phyloP scores from a whole-genome alignment of 2,888 invertebrate species.

The Drosophila multiciliata region DNA sequence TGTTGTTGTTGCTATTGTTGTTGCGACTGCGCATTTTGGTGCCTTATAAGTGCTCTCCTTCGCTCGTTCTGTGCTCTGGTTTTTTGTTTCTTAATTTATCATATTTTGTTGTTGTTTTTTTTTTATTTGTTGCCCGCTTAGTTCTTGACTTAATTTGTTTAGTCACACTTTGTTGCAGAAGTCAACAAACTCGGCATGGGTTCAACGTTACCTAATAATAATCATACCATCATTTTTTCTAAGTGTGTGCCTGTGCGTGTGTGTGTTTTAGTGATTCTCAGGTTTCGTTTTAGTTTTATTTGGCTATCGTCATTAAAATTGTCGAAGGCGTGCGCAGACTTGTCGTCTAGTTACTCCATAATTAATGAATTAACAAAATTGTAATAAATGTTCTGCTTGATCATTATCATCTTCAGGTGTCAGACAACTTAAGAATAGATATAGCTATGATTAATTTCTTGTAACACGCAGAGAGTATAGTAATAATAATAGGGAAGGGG shows the following conservation, averaged over 20 bases:
- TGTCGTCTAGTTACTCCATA: conserved; percentile 62
- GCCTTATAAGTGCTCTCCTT: conserved; percentile 40
- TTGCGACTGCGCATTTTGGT: conserved; percentile 25
- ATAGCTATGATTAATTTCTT: background rate
- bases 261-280: background rate
- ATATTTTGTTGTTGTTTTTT: conserved; percentile 3
- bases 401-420: conserved; percentile 3
- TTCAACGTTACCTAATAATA: conserved; percentile 62
- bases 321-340: conserved; percentile 48
- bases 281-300: conserved; percentile 32
- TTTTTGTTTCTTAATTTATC: conserved; percentile 40
- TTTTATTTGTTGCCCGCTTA: conserved; percentile 30
- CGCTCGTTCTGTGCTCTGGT: conserved; percentile 40
- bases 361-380: conserved; percentile 56
- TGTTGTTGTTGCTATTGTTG: conserved; percentile 31
- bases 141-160: conserved; percentile 75
- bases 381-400: conserved; percentile 5
- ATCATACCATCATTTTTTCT: conserved; percentile 32
- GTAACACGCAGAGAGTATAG: background rate
- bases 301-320: conserved; percentile 62
- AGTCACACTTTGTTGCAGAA: conserved; percentile 79
- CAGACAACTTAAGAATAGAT: background rate
- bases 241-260: background rate
- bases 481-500: background rate
- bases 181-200: conserved; percentile 77